phyloP scores from a whole-genome alignment of 2,797 vertebrate genomes.

The Gymnoscopelus braueri region DNA sequence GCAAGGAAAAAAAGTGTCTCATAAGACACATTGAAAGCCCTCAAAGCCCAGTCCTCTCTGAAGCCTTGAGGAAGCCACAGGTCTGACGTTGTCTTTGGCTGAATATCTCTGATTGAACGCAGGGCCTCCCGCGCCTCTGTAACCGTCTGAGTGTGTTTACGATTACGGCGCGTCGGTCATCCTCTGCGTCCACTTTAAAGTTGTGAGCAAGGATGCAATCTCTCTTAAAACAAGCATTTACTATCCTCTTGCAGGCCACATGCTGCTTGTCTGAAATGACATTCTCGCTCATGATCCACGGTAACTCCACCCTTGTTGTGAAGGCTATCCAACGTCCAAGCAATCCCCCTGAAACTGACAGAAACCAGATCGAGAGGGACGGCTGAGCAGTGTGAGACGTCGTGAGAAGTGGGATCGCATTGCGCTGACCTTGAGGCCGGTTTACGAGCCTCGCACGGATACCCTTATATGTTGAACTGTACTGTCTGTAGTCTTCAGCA shows the following conservation, averaged over 20 bases:
- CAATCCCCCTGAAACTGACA: constrained; percentile 54
- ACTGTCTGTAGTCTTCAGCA: constrained; percentile 19
- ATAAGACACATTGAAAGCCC: constrained; percentile 50
- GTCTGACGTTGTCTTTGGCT: constrained; percentile 50
- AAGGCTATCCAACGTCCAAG: constrained; percentile 37
- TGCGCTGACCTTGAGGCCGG: constrained; percentile 22
- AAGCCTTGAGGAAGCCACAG: constrained; percentile 19
- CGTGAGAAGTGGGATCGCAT: constrained; percentile 15
- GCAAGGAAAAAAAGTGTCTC: constrained; percentile 28
- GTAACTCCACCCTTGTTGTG: constrained; percentile 1
- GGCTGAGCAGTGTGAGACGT: constrained; percentile 3
- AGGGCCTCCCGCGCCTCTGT: constrained; percentile 47
- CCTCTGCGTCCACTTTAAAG: constrained; percentile 35
- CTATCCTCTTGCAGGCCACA: constrained; percentile 24
- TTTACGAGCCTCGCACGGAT: constrained; percentile 28
- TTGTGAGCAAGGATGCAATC: constrained; percentile 27
- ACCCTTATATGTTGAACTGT: constrained; percentile 20
- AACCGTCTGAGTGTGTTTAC: constrained; percentile 57
- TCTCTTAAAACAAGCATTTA: background rate
- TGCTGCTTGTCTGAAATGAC: constrained; percentile 33
- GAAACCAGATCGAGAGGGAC: constrained; percentile 53
- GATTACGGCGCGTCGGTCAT: constrained; percentile 49
- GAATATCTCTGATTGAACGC: constrained; percentile 57
- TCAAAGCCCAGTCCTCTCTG: constrained; percentile 48
- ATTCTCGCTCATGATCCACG: background rate